Percentiles rank a stretch among this genome's conserved stretches.
Conservation (phyloP, 2,797 vertebrate species). For the Gobio occitaniae region DNA sequence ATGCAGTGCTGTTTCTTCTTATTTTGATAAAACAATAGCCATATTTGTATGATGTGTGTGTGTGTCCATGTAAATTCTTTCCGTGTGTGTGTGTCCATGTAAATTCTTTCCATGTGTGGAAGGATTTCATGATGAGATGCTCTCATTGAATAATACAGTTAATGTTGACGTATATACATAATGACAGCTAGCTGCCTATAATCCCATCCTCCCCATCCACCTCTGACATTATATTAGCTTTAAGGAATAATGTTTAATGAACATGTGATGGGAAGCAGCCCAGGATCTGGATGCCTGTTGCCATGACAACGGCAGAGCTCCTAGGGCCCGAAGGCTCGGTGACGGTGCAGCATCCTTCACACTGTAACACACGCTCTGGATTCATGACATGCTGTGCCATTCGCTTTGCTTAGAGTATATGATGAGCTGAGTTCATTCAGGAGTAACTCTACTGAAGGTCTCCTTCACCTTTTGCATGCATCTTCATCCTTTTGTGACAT, state of each 20-base stretch:
- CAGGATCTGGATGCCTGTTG: slow-evolving; percentile 88
- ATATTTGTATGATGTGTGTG: neutral
- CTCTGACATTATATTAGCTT: slow-evolving; percentile 7
- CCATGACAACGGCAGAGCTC: slow-evolving; percentile 89
- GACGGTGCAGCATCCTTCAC: slow-evolving; percentile 55
- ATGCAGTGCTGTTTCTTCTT: neutral
- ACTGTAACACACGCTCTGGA: slow-evolving; percentile 11
- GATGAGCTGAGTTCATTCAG: neutral
- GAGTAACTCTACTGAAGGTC: neutral
- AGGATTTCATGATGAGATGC: neutral
- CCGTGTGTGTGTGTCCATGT: neutral
- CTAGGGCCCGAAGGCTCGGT: slow-evolving; percentile 59
- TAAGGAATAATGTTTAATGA: slow-evolving; percentile 27
- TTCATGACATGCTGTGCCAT: slow-evolving; percentile 2
- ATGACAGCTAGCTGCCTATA: neutral
- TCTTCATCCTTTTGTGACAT: neutral
- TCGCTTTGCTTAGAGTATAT: neutral
- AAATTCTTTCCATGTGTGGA: neutral
- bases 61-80: no score
- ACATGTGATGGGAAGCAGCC: slow-evolving; percentile 55
- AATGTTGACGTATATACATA: neutral
- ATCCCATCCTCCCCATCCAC: slow-evolving; percentile 3
- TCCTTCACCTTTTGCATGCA: neutral
- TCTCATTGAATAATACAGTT: neutral
- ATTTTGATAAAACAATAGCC: neutral